Evolutionary conservation across 1,140 invertebrate genomes (phyloP), one percentile per base, ranked within the genome.

Genomic region (Trichonephila inaurata): DNA sequence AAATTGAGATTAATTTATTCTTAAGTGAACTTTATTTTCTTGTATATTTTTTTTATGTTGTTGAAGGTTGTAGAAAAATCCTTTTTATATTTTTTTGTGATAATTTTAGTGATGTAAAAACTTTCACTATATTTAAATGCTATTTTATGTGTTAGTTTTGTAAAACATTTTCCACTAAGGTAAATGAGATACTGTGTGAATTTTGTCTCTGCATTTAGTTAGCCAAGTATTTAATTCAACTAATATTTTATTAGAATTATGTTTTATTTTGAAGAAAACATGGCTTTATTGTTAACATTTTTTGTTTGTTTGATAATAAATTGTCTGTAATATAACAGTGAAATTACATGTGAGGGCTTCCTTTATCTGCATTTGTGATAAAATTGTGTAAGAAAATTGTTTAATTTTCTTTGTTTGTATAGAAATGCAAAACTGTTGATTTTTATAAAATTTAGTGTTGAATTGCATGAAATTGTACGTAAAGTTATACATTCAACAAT

Each of bases 391-490:
- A 44, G 66, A 83, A 83, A 83, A 83, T 40, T n/a, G 40, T 83
- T n/a, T 83, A 83, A 83, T 51, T 83, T 83, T 60, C 51, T 60
- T 83, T 83, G 81, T 83, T 83, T 83, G 82, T 83, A 83, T 83
- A 83, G 82, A 21, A 58, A 82, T 8, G 10, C 28, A 83, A 60
- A 58, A 51, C 19, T 83, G 82, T 83, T 83, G 82, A 83, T 83
- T 83, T 58, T 83, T 12, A 58, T 60, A 58, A 83, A 83, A 83
- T 83, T 83, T 83, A 83, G 51, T 58, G 82, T 83, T 83, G 82
- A 58, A 58, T 58, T 58, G 21, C 51, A 14, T 83, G 10, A 77
- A 77, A 77, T 40, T 33, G 18, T 77, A 77, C 33, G 72, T 19
- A 33, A 33, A 77, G 28, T 77, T 77, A 77, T 40, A 19, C 72